These are phyloP conservation scores for Eupeodes latifasciatus DNA, from an alignment of 2,888 invertebrate genomes.

Conservation along the genomic window DNA sequence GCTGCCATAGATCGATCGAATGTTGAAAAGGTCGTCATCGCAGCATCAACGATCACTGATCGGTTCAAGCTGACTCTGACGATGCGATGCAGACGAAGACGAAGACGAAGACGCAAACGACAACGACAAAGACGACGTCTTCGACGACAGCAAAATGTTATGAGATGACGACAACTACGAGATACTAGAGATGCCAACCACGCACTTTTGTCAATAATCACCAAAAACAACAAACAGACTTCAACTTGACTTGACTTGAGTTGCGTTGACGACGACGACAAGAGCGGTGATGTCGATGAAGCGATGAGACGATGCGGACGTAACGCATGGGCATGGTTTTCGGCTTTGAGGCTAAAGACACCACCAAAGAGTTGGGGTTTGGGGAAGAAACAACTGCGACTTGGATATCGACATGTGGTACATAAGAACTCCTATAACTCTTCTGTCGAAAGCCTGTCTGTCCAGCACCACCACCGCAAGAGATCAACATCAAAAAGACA, in stretches of 20 bases:
- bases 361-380: too few relatives aligned
- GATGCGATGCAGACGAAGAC: not conserved
- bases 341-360: too few relatives aligned
- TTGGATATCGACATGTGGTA: constrained; percentile 67
- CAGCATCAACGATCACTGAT: constrained; percentile 55
- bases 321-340: too few relatives aligned
- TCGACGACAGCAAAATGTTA: constrained; percentile 22
- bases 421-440: constrained; percentile 51
- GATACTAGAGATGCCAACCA: constrained; percentile 65
- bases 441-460: constrained; percentile 49
- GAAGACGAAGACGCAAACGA: constrained; percentile 16
- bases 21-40: constrained; percentile 74
- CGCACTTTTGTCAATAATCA: constrained; percentile 75
- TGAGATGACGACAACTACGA: constrained; percentile 51
- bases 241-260: constrained; percentile 14
- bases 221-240: constrained; percentile 64
- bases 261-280: not conserved
- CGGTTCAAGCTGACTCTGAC: constrained; percentile 27
- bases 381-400: not conserved
- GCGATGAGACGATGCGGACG: too few relatives aligned
- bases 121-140: constrained; percentile 5
- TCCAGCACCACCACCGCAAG: constrained; percentile 54
- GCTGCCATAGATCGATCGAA: constrained; percentile 69
- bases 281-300: too few relatives aligned
- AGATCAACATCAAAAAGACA: constrained; percentile 43